Percentiles rank a stretch among this genome's conserved stretches.
Evolutionary conservation across 2,113 vertebrate species (phyloP).

Genomic region (Vulpes vulpes): DNA sequence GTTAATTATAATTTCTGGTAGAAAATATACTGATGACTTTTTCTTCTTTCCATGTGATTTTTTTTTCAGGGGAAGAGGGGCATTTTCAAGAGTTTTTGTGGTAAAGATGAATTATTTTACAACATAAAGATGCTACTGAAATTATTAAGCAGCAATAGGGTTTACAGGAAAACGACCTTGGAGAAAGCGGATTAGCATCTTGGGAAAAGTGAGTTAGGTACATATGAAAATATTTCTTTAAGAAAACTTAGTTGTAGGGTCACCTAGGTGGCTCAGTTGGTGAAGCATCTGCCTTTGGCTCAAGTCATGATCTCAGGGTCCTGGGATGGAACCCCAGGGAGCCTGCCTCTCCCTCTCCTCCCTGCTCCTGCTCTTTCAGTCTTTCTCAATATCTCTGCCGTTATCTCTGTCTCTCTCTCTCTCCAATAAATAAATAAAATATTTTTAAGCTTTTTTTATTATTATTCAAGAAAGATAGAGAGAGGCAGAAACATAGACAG

Average conservation of each 20-base stretch:
- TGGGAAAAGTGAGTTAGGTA: background rate
- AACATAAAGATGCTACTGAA: background rate
- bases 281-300: too few relatives aligned
- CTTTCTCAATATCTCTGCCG: too few relatives aligned
- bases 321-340: too few relatives aligned
- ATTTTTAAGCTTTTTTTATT: too few relatives aligned
- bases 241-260: background rate
- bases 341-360: too few relatives aligned
- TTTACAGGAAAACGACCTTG: background rate
- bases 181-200: background rate
- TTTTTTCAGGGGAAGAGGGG: rapidly evolving
- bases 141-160: background rate
- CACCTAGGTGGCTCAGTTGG: too few relatives aligned
- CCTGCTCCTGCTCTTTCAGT: too few relatives aligned
- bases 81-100: background rate
- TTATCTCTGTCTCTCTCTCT: too few relatives aligned
- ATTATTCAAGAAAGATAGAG: too few relatives aligned
- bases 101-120: background rate
- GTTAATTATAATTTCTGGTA: background rate
- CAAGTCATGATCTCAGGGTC: too few relatives aligned
- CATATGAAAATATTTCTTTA: background rate
- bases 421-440: too few relatives aligned
- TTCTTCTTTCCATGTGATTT: background rate
- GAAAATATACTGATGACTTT: background rate
- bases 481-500: too few relatives aligned